Evolutionary conservation across 2,797 vertebrate genomes (phyloP), one percentile per base, ranked within the genome.

Genomic region (Tinamus major): DNA sequence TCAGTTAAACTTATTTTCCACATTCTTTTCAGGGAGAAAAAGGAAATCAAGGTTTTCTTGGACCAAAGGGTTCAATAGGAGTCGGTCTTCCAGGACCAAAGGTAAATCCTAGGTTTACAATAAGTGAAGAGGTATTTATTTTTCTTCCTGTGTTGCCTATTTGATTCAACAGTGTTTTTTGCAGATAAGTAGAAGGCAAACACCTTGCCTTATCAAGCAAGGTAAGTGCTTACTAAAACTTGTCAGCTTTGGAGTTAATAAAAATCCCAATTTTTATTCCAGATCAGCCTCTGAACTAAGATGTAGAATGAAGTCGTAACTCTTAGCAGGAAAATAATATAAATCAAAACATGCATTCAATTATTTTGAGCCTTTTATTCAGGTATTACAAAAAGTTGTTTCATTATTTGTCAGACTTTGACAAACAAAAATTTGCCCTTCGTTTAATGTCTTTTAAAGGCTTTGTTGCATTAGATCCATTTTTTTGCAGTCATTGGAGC

Each of bases 81-180:
- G 94, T 83, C 51, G 98, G 98, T 61, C 93, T 98, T 59, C 98
- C 97, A 44, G 98, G 98, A 51, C 97, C 90, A 90, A 99, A 99
- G 98, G 98, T 99, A 96, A 97, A 92, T 80, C 4, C 51, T 72
- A 48, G 2, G 9, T 41, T 74, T 93, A 10, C 1, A 0, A 4
- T 49, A 49, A 26, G 33, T 26, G 61, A 76, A 70, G 23, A 41
- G 13, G 10, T 19, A 13, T 3, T 16, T 7, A 20, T 39, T 68
- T 91, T 84, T 62, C 17, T 76, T 81, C n/a, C 35, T 67, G 81
- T 76, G 18, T 55, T 72, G 14, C 31, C 59, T 55, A 23, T 63
- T 58, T 78, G 26, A 10, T 81, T 27, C 70, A 46, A 72, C 13
- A 46, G 10, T 4, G 64, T 46, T 71, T 46, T 71, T 85, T 67